Base-by-base conservation (phyloP, 2,888 invertebrate species). In the Steinernema carpocapsae region DNA sequence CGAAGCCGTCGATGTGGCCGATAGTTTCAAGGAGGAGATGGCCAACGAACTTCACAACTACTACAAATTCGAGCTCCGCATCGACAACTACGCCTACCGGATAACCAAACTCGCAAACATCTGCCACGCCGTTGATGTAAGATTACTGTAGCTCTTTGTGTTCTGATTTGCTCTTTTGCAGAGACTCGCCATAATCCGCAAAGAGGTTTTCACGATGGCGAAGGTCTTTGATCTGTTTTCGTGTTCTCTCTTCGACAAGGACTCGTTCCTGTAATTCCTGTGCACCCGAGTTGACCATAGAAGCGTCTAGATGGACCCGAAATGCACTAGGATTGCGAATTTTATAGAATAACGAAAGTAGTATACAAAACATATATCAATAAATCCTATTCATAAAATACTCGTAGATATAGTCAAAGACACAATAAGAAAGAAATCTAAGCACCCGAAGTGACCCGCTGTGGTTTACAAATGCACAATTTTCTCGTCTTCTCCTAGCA, bases 371-470 rank as follows among this genome's bases (percentile, higher is more conserved):
- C 24, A 22, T 1, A 52, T 17, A 22, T 52, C 19, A 52, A 52
- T 48, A 48, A 14, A n/a, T n/a, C 14, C 48, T 48, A 48, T 52
- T 10, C 24, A 52, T 7, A 24, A 52, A 22, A 52, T n/a, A 52
- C 52, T 22, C 24, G 24, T n/a, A 52, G 19, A 52, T 52, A 52
- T 3, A 48, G 48, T 48, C 48, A 7, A 64, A 32, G 14, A 64
- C 64, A 64, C 6, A 14, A 37, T 37, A 17, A 64, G 2, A 32
- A 64, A 19, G 10, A 32, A 37, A 37, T 37, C 37, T 6, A 64
- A 64, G 3, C 10, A 64, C 64, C 64, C 64, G 64, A 29, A 64
- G 29, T 64, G 24, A 64, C 64, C 64, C 64, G 64, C 37, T 37
- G 10, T 37, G 37, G 10, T 64, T 10, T 32, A 32, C 14, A 64